A percentile compares a stretch with the other conserved stretches of the same genome.
Conservation (phyloP, 2,888 invertebrate species). For the Lottia gigantea region DNA sequence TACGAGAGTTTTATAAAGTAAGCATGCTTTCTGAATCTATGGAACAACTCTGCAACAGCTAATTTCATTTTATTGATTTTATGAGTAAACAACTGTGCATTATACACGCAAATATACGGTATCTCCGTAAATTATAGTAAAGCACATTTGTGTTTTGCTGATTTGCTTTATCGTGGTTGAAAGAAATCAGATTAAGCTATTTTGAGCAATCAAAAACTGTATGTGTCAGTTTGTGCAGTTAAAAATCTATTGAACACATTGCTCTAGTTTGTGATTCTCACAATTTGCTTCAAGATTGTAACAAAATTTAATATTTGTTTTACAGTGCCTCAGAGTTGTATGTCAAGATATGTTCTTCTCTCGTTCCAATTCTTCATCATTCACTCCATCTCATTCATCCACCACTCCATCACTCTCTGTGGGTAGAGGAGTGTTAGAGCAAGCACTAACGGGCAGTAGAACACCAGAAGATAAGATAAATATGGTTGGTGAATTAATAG, state of each 20-base stretch:
- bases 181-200: too few relatives aligned
- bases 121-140: too few relatives aligned
- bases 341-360: slow-evolving; percentile 68
- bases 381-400: slow-evolving; percentile 44
- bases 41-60: too few relatives aligned
- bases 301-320: slow-evolving; percentile 7
- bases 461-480: slow-evolving; percentile 51
- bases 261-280: too few relatives aligned
- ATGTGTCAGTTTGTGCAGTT: too few relatives aligned
- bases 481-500: slow-evolving; percentile 56
- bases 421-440: slow-evolving; percentile 53
- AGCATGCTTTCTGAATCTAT: slow-evolving; percentile 12
- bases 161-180: too few relatives aligned
- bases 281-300: too few relatives aligned
- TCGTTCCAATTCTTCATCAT: slow-evolving; percentile 48
- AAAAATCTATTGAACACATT: too few relatives aligned
- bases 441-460: slow-evolving; percentile 47
- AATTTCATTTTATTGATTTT: too few relatives aligned
- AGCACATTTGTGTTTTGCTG: neutral
- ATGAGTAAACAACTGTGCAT: too few relatives aligned
- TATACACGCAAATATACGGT: too few relatives aligned
- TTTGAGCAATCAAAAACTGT: too few relatives aligned
- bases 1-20: slow-evolving; percentile 64
- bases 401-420: slow-evolving; percentile 29
- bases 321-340: slow-evolving; percentile 59